Percentiles rank a stretch among this genome's conserved stretches.
Evolutionary conservation across 2,113 vertebrate genomes (phyloP).

Genomic region (Lycaon pictus): DNA sequence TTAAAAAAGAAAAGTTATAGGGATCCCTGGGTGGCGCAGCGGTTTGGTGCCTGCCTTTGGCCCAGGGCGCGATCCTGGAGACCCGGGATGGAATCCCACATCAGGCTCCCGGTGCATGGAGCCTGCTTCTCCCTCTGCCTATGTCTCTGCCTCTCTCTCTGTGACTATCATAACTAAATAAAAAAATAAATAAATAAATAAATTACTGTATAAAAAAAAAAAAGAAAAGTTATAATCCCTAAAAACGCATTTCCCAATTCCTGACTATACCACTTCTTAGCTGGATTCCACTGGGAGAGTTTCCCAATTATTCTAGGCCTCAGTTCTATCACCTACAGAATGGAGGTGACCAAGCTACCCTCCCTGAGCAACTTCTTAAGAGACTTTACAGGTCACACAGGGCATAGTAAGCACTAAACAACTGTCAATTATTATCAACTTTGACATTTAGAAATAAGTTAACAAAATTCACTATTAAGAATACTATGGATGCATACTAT

Average conservation of each 20-base stretch:
- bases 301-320: not conserved
- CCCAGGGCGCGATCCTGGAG: too few relatives aligned
- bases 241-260: not conserved
- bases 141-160: too few relatives aligned
- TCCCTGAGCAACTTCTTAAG: not conserved
- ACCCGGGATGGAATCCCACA: too few relatives aligned
- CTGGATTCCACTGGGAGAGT: not conserved
- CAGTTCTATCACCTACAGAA: not conserved
- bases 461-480: slow-evolving; percentile 3
- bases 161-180: too few relatives aligned
- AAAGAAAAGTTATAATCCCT: not conserved
- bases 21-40: not conserved
- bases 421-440: not conserved
- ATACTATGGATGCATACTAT: not conserved
- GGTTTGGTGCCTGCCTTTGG: too few relatives aligned
- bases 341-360: not conserved
- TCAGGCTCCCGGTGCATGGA: too few relatives aligned
- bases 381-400: not conserved
- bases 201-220: too few relatives aligned
- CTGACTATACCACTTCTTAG: not conserved
- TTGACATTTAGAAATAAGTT: not conserved
- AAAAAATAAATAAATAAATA: too few relatives aligned
- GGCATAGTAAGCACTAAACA: not conserved
- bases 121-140: too few relatives aligned
- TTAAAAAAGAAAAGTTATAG: not conserved